These are phyloP conservation scores for Temnothorax curvispinosus DNA, from an alignment of 1,140 invertebrate genomes.

Conservation along the genomic window DNA sequence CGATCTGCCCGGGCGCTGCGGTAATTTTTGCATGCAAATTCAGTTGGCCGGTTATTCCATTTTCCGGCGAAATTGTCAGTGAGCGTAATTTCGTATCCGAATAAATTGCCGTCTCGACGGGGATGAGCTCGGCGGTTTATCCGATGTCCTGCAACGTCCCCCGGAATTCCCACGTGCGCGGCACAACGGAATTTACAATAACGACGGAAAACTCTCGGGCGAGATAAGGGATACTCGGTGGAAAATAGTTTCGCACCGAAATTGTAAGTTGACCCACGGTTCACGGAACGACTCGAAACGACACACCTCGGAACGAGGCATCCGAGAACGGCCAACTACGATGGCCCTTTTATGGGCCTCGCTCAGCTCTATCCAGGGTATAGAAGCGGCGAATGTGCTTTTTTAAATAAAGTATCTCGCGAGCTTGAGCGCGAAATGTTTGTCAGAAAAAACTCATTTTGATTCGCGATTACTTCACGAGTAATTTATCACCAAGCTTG, in stretches of 20 bases:
- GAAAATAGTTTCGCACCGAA: constrained; percentile 38
- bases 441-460: background rate
- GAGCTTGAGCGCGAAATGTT: too few relatives aligned
- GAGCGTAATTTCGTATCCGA: constrained; percentile 41
- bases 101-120: constrained; percentile 45
- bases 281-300: constrained; percentile 5
- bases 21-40: constrained; percentile 52
- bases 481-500: constrained; percentile 4
- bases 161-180: constrained; percentile 34
- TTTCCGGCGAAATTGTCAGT: constrained; percentile 21
- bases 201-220: constrained; percentile 27
- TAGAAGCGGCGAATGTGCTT: background rate
- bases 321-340: background rate
- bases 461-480: background rate
- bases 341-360: background rate
- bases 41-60: background rate
- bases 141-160: constrained; percentile 30
- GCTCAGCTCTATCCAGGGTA: background rate
- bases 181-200: constrained; percentile 41
- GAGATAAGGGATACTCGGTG: constrained; percentile 35
- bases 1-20: background rate
- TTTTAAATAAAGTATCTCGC: constrained; percentile 21
- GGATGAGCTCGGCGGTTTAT: constrained; percentile 43
- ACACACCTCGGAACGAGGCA: background rate
- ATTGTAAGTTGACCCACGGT: background rate